Percentiles rank a stretch among this genome's conserved stretches.
phyloP scores from a whole-genome alignment of 1,140 invertebrate species.

The Pygmarrhopalites habei region DNA sequence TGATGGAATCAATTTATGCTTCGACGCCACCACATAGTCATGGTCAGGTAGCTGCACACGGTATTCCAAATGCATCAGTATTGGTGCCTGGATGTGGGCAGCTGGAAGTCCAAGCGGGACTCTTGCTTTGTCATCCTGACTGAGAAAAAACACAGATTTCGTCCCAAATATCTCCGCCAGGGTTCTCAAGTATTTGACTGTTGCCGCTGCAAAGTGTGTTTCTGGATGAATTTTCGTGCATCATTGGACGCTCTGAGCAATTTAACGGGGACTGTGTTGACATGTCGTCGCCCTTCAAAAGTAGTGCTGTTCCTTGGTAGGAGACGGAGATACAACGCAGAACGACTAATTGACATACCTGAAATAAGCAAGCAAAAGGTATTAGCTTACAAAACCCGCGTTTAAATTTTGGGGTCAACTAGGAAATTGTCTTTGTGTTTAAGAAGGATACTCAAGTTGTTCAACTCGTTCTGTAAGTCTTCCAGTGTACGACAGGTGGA shows the following conservation, averaged over 20 bases:
- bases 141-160: constrained; percentile 39
- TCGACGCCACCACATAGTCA: constrained; percentile 44
- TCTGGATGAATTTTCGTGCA: constrained; percentile 39
- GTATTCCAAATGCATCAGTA: constrained; percentile 46
- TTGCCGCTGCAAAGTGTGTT: constrained; percentile 36
- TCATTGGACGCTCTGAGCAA: constrained; percentile 37
- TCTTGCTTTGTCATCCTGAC: constrained; percentile 45
- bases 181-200: constrained; percentile 37
- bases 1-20: constrained; percentile 45
- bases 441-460: background rate
- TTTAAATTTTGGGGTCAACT: background rate
- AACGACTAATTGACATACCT: constrained; percentile 26
- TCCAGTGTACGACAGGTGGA: constrained; percentile 30
- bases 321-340: constrained; percentile 35
- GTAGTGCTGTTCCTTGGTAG: constrained; percentile 34
- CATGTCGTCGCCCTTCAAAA: constrained; percentile 40
- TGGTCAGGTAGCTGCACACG: constrained; percentile 44
- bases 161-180: constrained; percentile 38
- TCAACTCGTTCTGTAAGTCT: constrained; percentile 26
- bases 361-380: background rate
- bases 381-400: background rate
- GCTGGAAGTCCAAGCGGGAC: constrained; percentile 46
- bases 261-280: constrained; percentile 41
- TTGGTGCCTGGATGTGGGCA: constrained; percentile 44
- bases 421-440: background rate